Evolutionary conservation across 2,797 vertebrate species (phyloP), one percentile per base, ranked within the genome.

Genomic region (Dryobates pubescens): DNA sequence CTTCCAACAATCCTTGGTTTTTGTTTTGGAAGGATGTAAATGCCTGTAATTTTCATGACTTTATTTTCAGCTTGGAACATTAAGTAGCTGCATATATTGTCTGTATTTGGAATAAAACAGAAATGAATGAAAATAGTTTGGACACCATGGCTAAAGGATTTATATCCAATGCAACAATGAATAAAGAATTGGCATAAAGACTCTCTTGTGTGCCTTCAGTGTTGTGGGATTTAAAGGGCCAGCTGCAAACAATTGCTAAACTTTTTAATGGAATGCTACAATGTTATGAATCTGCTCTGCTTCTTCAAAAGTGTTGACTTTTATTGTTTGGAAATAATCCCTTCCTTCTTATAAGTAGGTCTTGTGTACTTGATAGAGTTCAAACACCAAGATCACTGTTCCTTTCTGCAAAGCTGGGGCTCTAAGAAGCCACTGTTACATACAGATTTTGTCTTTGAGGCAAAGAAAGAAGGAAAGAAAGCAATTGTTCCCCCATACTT

Each of bases 161-260:
- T 95, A 82, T 59, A 80, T 74, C 43, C 84, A 94, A 79, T n/a
- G 57, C 13, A 51, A 43, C 3, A 57, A 92, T 86, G 70, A 65
- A 88, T 89, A 93, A 96, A 96, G 16, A 92, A 71, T 71, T 74
- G 88, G 73, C 94, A 91, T 47, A 74, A 84, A 69, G 70, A 58
- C 26, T 83, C 54, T 85, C 90, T 79, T 64, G 90, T 96, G 54
- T 95, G 81, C 79, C 56, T 95, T 95, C 72, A 45, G 47, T 93
- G 49, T 32, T 7, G 8, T 63, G 86, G 89, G 96, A 97, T 97
- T 96, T 96, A 95, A 97, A 97, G 87, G 68, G 68, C 65, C 97
- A 97, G 96, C 97, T 98, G 97, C 94, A 96, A 97, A 97, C 78
- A 94, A 96, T 97, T 97, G 96, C 82, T 69, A 83, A 93, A 83